A percentile compares a stretch with the other conserved stretches of the same genome.
Conservation (phyloP, 2,888 invertebrate species). For the Caenorhabditis uteleia region DNA sequence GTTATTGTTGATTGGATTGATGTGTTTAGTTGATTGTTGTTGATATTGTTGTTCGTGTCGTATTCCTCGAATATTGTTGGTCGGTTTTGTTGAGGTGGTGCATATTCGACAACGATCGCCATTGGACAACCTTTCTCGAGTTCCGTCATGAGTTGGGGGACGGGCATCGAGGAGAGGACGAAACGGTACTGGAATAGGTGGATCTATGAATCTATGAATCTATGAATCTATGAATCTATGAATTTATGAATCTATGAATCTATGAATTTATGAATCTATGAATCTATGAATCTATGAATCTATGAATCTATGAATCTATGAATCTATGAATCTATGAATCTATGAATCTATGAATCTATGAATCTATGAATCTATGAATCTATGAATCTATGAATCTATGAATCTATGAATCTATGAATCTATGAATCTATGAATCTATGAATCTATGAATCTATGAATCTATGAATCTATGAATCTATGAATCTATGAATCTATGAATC, state of each 20-base stretch:
- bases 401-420: too few relatives aligned
- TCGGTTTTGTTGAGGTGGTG: background rate
- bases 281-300: background rate
- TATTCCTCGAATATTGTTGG: slow-evolving; percentile 4
- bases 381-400: too few relatives aligned
- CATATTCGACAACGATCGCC: slow-evolving; percentile 37
- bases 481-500: background rate
- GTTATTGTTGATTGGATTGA: background rate
- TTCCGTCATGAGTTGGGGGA: slow-evolving; percentile 37
- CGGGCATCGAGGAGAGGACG: slow-evolving; percentile 22
- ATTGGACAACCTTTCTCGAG: slow-evolving; percentile 41
- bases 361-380: too few relatives aligned
- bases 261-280: too few relatives aligned
- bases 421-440: too few relatives aligned
- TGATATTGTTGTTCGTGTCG: background rate
- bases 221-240: background rate
- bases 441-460: too few relatives aligned
- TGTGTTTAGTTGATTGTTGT: background rate
- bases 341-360: too few relatives aligned
- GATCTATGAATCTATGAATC: too few relatives aligned
- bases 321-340: too few relatives aligned
- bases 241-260: too few relatives aligned
- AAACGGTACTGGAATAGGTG: slow-evolving; percentile 45
- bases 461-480: too few relatives aligned
- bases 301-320: background rate